Evolutionary conservation across 2,888 invertebrate species (phyloP).

Genomic region (Epirrhoe alternata): DNA sequence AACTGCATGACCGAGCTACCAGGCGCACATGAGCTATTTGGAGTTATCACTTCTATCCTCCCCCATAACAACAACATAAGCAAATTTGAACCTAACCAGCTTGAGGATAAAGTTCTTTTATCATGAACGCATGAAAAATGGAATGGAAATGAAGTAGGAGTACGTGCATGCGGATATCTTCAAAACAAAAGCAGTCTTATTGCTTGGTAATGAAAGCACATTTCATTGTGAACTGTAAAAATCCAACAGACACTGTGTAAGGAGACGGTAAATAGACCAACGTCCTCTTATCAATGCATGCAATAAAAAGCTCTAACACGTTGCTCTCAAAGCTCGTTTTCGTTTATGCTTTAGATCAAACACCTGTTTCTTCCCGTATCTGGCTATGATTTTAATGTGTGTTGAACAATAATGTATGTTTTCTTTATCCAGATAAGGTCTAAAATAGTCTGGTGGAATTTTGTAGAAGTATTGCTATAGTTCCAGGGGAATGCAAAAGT

Average conservation of each 20-base stretch:
- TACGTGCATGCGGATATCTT: not conserved
- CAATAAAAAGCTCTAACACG: not conserved
- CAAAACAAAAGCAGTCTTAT: slow-evolving; percentile 11
- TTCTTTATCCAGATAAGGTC: not conserved
- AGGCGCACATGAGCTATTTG: slow-evolving; percentile 50
- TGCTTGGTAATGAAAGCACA: not conserved
- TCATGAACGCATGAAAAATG: not conserved
- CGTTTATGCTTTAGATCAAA: not conserved
- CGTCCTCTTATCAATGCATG: not conserved
- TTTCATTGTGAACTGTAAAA: not conserved
- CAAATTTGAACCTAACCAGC: slow-evolving; percentile 30
- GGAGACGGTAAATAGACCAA: slow-evolving; percentile 37
- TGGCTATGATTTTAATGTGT: not conserved
- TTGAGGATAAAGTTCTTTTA: slow-evolving; percentile 23
- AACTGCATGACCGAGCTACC: slow-evolving; percentile 60
- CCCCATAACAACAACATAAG: not conserved
- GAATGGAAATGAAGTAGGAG: not conserved
- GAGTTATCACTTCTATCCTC: slow-evolving; percentile 17
- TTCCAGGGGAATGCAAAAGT: not conserved
- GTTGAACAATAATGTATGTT: not conserved
- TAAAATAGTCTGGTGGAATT: slow-evolving; percentile 2
- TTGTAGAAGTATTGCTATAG: not conserved
- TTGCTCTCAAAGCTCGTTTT: slow-evolving; percentile 12
- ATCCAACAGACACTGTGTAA: slow-evolving; percentile 11
- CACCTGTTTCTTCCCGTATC: slow-evolving; percentile 20